Conservation (phyloP, 2,888 invertebrate species). For the Pseudococcus jackbeardsleyi region DNA sequence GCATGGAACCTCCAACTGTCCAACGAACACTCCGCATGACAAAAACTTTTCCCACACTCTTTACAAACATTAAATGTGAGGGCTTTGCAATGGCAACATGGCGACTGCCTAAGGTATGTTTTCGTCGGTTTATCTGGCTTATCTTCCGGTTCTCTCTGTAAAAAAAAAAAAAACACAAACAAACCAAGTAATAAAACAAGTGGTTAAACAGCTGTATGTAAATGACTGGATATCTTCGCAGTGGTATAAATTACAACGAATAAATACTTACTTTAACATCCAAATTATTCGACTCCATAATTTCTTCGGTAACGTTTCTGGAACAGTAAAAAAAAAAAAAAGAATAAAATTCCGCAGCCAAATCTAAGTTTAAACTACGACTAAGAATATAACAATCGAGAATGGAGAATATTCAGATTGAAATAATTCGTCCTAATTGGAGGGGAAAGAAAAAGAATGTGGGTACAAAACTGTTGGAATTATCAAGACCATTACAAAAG, state of each 20-base stretch:
- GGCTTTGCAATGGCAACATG: not conserved
- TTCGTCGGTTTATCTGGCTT: not conserved
- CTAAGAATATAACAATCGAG: not conserved
- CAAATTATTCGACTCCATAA: not conserved
- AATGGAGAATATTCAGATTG: not conserved
- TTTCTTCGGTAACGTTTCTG: not conserved
- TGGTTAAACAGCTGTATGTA: not conserved
- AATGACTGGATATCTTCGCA: not conserved
- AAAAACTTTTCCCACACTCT: not conserved
- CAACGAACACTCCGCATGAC: not conserved
- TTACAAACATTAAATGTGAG: not conserved
- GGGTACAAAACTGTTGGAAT: no score
- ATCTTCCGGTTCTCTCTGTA: not conserved
- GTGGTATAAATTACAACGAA: not conserved
- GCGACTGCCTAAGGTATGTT: not conserved
- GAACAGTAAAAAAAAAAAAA: not conserved
- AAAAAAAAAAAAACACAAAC: not conserved
- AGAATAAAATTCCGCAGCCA: no score
- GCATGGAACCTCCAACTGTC: conserved; percentile 1
- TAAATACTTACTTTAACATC: not conserved
- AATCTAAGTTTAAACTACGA: not conserved
- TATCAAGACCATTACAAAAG: no score
- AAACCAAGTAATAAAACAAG: not conserved
- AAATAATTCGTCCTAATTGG: no score
- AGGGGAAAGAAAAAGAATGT: not conserved